A percentile compares a stretch with the other conserved stretches of the same genome.
phyloP scores from a whole-genome alignment of 2,797 vertebrate genomes.

The Gobionotothen gibberifrons region DNA sequence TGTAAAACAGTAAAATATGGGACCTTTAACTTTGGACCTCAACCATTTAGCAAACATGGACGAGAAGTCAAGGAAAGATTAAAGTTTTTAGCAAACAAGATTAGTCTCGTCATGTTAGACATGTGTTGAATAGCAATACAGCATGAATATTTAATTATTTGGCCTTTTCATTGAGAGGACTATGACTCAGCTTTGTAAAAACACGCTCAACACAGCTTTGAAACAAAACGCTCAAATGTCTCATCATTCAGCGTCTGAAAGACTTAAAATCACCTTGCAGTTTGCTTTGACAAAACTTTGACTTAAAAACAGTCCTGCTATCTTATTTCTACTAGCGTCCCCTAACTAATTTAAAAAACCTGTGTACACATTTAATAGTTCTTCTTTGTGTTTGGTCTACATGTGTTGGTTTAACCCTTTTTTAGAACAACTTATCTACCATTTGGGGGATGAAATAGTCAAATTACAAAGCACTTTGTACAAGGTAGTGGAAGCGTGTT shows the following conservation, averaged over 20 bases:
- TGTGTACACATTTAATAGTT: background rate
- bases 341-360: background rate
- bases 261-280: background rate
- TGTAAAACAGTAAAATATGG: too few relatives aligned
- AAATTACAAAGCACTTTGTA: background rate
- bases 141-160: background rate
- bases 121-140: background rate
- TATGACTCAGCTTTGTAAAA: background rate
- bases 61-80: background rate
- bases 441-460: background rate
- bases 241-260: background rate
- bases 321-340: background rate
- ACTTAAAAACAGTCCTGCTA: background rate
- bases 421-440: constrained; percentile 9
- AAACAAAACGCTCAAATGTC: constrained; percentile 1
- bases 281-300: background rate
- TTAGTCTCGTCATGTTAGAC: background rate
- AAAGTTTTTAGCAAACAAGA: background rate
- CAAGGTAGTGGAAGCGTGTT: constrained; percentile 11
- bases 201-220: background rate
- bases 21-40: background rate
- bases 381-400: background rate
- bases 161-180: constrained; percentile 2
- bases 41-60: background rate
- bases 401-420: background rate